phyloP scores from a whole-genome alignment of 2,113 vertebrate species.

The Bufo bufo region DNA sequence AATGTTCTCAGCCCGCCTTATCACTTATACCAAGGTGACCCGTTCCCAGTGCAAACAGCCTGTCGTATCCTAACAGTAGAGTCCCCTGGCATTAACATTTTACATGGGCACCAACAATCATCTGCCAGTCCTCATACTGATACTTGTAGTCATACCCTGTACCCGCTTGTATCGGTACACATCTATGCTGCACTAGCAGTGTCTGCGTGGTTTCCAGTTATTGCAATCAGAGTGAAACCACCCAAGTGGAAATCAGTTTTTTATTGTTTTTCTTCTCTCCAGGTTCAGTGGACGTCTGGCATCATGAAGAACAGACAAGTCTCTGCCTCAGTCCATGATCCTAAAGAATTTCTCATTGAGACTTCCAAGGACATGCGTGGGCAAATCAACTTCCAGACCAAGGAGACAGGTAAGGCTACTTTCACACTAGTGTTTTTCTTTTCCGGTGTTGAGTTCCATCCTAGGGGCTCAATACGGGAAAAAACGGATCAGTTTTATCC shows the following conservation, averaged over 20 bases:
- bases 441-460: too few relatives aligned
- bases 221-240: neutral
- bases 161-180: neutral
- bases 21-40: conserved; percentile 52
- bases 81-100: neutral
- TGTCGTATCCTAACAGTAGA: neutral
- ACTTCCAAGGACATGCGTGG: conserved; percentile 74
- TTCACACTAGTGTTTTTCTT: too few relatives aligned
- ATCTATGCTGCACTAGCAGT: neutral
- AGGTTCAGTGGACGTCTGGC: conserved; percentile 89
- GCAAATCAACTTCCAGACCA: conserved; percentile 83
- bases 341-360: conserved; percentile 74
- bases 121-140: too few relatives aligned
- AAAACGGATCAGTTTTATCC: too few relatives aligned
- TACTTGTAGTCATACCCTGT: too few relatives aligned
- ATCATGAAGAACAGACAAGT: conserved; percentile 77
- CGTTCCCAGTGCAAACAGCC: neutral
- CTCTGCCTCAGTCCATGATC: conserved; percentile 77
- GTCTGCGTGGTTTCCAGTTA: too few relatives aligned
- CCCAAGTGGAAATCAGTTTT: neutral
- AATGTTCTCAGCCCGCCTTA: conserved; percentile 40
- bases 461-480: too few relatives aligned
- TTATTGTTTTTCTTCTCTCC: neutral
- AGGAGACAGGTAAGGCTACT: conserved; percentile 79
- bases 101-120: too few relatives aligned